These are phyloP conservation scores for Sapajus apella DNA, from an alignment of 2,113 vertebrate genomes.

Conservation along the genomic window DNA sequence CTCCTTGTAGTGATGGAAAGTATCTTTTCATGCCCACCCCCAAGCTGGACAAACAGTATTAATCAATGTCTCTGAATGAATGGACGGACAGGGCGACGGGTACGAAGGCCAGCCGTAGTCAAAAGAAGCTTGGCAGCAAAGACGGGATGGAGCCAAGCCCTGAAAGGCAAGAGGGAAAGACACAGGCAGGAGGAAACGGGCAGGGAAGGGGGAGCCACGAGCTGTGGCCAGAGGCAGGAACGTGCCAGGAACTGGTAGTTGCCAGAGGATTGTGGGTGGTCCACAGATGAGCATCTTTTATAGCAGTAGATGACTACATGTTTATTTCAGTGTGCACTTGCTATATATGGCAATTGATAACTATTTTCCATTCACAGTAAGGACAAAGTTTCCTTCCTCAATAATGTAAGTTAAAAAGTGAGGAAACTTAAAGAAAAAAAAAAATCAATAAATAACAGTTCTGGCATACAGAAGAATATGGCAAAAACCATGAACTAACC, in stretches of 20 bases:
- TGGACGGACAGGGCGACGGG: neutral
- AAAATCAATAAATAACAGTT: neutral
- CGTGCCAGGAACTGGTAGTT: too few species aligned
- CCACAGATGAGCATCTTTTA: neutral
- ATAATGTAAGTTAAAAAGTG: neutral
- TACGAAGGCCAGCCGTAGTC: neutral
- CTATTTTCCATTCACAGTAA: neutral
- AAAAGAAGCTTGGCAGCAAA: neutral
- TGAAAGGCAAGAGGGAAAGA: neutral
- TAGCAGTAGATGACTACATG: too few species aligned
- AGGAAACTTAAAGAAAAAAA: conserved; percentile 9
- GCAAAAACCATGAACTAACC: neutral
- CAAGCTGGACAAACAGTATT: neutral
- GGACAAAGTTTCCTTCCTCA: neutral
- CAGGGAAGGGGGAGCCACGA: neutral
- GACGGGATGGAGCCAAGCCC: neutral
- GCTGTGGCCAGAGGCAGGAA: neutral
- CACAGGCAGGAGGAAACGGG: neutral
- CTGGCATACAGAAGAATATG: neutral
- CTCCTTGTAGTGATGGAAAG: neutral
- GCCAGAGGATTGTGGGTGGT: neutral
- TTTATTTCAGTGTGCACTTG: neutral
- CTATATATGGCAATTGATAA: neutral
- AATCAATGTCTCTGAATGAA: neutral
- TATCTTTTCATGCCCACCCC: neutral